Evolutionary conservation across 2,888 invertebrate genomes (phyloP), one percentile per base, ranked within the genome.

Genomic region (Drosophila heteroneura): DNA sequence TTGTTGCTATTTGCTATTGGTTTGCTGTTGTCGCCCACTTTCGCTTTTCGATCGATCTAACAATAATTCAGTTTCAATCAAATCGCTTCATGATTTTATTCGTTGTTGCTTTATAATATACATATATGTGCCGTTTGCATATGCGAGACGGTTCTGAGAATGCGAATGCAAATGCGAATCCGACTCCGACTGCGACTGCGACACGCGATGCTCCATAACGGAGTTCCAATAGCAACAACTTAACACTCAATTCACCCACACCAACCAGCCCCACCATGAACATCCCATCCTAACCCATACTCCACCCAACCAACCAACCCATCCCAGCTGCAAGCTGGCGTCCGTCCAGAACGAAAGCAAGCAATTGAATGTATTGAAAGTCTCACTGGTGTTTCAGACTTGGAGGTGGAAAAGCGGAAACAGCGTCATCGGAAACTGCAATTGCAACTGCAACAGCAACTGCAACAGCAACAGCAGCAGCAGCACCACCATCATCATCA

Each of bases 41-140:
- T 89, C 84, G 76, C 70, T 83, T 78, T 79, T 75, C 81, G 84
- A 92, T 92, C 92, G 92, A 92, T 92, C 92, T 90, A 92, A 92
- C 92, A 92, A 92, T 86, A 91, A 86, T 88, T 83, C 72, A 73
- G 81, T 79, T 83, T 76, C 81, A 90, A 83, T 89, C 85, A 79
- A 83, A 82, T 76, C 76, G 87, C 76, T 74, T 65, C 72, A 76
- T 76, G 69, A 87, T 76, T 47, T 47, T 82, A 82, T 78, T 67
- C 67, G 44, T 63, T 67, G 56, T 35, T 70, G 66, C 32, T 58
- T 58, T 58, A 66, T 61, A 66, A 63, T 57, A 67, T 52, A 76
- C 70, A 65, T 59, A 37, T 33, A 37, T 39, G 26, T 19, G 19
- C 19, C 59, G 63, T 63, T 74, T 70, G 53, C 67, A 75, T 71